Evolutionary conservation across 2,797 vertebrate species (phyloP).

Genomic region (Platyrinchus mystaceus): DNA sequence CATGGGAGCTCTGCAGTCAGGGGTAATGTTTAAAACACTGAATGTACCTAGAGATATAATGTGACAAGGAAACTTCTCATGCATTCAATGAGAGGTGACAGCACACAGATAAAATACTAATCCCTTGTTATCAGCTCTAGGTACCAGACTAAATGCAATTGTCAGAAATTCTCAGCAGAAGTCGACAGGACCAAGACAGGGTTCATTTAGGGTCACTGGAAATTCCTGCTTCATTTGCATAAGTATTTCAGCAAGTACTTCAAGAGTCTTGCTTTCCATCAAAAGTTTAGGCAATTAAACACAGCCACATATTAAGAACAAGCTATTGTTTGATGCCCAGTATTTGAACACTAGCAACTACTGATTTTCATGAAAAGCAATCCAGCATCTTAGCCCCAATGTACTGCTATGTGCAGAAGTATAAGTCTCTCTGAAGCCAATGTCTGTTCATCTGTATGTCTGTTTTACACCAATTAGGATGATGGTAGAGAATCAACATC

Average conservation of each 20-base stretch:
- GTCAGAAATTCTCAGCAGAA: slow-evolving; percentile 35
- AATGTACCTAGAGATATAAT: not conserved
- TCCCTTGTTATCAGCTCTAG: slow-evolving; percentile 22
- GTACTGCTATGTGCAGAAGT: not conserved
- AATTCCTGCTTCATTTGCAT: slow-evolving; percentile 18
- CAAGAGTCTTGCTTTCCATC: not conserved
- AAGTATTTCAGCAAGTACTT: not conserved
- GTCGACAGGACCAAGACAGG: not conserved
- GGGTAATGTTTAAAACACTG: not conserved
- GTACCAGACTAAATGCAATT: not conserved
- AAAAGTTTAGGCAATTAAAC: not conserved
- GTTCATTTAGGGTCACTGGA: slow-evolving; percentile 24
- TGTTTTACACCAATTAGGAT: not conserved
- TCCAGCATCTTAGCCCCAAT: not conserved
- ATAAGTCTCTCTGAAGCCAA: not conserved
- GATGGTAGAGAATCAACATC: not conserved
- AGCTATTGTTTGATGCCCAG: not conserved
- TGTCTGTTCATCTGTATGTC: not conserved
- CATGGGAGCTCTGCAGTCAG: not conserved
- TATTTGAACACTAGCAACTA: not conserved
- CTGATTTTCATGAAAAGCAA: not conserved
- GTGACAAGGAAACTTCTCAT: slow-evolving; percentile 25
- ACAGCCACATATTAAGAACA: not conserved
- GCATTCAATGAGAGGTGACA: slow-evolving; percentile 40
- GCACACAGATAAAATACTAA: slow-evolving; percentile 44